Conservation (phyloP, 1,140 invertebrate genomes). For the Aphaenogaster ashmeadi region DNA sequence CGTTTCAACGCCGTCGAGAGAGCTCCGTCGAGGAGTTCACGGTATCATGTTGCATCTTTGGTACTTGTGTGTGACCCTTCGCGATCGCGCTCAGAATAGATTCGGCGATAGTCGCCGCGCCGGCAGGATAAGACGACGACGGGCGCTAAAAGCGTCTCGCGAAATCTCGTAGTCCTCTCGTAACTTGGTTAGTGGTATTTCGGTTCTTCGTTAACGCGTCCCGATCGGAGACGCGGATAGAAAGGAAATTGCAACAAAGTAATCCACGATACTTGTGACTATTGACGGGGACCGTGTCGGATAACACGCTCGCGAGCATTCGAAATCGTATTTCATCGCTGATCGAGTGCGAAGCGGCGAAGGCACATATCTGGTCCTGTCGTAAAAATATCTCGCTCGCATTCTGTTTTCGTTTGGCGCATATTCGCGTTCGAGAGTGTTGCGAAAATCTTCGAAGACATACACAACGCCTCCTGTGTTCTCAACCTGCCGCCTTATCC, state of each 20-base stretch:
- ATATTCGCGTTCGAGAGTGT: neutral
- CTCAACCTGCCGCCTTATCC: neutral
- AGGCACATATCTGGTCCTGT: neutral
- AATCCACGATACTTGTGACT: neutral
- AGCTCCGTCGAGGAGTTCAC: neutral
- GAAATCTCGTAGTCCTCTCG: neutral
- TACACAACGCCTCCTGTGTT: neutral
- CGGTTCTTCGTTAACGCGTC: neutral
- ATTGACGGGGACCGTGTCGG: neutral
- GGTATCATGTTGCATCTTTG: constrained; percentile 67
- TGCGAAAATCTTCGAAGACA: neutral
- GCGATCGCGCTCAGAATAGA: constrained; percentile 36
- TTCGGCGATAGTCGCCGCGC: constrained; percentile 4
- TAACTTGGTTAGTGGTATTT: neutral
- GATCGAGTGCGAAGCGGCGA: constrained; percentile 2
- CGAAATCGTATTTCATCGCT: constrained; percentile 9
- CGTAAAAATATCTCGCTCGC: constrained; percentile 35
- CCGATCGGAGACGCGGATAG: neutral
- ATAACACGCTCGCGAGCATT: neutral
- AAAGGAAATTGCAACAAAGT: neutral
- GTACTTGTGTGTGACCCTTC: neutral
- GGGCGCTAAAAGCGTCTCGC: neutral
- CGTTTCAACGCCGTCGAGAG: neutral
- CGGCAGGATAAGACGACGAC: neutral
- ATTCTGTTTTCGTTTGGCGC: constrained; percentile 11